Evolutionary conservation across 2,113 vertebrate species (phyloP).

Genomic region (Odobenus rosmarus): DNA sequence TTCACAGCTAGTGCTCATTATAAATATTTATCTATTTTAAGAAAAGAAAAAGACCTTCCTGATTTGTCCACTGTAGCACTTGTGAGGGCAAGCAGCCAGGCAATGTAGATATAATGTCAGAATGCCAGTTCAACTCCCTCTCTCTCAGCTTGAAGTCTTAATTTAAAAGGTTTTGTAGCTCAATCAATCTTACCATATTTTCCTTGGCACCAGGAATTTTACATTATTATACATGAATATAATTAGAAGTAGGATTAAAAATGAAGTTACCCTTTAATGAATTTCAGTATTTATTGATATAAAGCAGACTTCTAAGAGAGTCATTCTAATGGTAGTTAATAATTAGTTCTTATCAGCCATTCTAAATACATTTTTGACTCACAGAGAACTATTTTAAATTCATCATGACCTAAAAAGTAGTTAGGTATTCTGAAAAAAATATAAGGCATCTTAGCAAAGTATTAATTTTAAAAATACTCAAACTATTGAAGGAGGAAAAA

Average conservation of each 20-base stretch:
- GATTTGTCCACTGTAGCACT: background rate
- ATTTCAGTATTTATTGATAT: constrained; percentile 58
- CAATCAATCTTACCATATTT: background rate
- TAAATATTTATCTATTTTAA: constrained; percentile 1
- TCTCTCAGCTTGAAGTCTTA: constrained; percentile 10
- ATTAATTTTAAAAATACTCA: constrained; percentile 52
- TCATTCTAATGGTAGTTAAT: background rate
- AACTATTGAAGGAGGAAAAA: constrained; percentile 57
- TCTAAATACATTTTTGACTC: constrained; percentile 59
- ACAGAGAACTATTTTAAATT: constrained; percentile 64
- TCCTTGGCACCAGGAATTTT: constrained; percentile 53
- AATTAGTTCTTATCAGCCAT: constrained; percentile 59
- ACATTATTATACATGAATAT: constrained; percentile 36
- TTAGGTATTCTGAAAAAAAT: constrained; percentile 52
- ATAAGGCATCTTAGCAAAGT: constrained; percentile 1
- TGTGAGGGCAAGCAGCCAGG: background rate
- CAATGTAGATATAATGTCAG: background rate
- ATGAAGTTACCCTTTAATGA: constrained; percentile 34
- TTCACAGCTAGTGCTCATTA: background rate
- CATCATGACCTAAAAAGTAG: constrained; percentile 45
- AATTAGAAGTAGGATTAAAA: constrained; percentile 37
- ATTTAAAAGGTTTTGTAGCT: constrained; percentile 33
- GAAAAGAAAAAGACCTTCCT: background rate
- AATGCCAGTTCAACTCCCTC: background rate
- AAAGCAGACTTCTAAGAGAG: constrained; percentile 6